phyloP scores from a whole-genome alignment of 2,113 vertebrate genomes.

The Chamaetylas fuelleborni region DNA sequence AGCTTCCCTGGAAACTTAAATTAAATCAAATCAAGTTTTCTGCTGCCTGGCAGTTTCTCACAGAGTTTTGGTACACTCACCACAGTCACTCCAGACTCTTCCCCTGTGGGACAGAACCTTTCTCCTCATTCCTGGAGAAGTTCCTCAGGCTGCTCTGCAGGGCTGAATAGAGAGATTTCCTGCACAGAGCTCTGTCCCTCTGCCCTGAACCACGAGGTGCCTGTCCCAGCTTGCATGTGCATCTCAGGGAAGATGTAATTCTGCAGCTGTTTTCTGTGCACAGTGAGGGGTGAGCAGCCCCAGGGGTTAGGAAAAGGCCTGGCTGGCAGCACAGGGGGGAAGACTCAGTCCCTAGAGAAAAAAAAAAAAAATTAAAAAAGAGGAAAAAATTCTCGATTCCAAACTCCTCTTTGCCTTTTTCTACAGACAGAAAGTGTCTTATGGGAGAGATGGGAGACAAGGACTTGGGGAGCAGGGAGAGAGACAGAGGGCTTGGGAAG shows the following conservation, averaged over 20 bases:
- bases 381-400: neutral
- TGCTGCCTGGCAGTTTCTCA: neutral
- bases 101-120: neutral
- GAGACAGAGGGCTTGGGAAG: neutral
- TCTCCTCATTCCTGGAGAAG: neutral
- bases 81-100: neutral
- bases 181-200: neutral
- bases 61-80: neutral
- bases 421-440: neutral
- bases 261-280: neutral
- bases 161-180: neutral
- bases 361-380: neutral
- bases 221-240: slow-evolving; percentile 18
- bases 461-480: neutral
- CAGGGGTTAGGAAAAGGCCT: neutral
- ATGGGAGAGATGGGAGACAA: neutral
- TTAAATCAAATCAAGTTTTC: neutral
- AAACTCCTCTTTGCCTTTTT: neutral
- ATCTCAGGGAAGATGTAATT: neutral
- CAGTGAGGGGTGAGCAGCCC: neutral
- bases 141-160: neutral
- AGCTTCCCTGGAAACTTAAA: neutral
- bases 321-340: neutral
- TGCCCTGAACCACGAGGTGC: neutral
- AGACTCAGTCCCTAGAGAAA: neutral